Base-by-base conservation (phyloP, 2,888 invertebrate species). In the Scaeva pyrastri region DNA sequence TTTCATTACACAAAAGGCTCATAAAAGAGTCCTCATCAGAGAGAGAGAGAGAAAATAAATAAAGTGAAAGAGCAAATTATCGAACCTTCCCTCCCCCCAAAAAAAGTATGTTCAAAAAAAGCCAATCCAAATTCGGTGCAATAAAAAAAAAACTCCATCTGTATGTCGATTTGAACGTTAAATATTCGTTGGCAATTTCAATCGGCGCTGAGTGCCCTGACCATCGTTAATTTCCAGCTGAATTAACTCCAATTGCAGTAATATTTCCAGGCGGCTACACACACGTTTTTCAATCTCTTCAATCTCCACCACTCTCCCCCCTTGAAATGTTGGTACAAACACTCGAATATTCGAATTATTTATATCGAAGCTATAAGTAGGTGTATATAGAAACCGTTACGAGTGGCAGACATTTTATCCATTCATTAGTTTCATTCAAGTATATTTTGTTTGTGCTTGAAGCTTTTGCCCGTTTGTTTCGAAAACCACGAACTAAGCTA, bases 351-450 rank as follows among this genome's bases (percentile, higher is more conserved):
- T 66, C 48, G 48, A 48, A 66, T 66, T 48, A 66, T 48, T 66
- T 66, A 66, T 48, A 66, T 48, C 48, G 48, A 66, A 16, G 2
- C 2, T 12, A 26, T 39, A 8, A 5, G n/a, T 31, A 31, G n/a
- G 12, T 43, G 7, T 31, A n/a, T 12, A 60, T 21, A 60, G 39
- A 60, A 60, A 60, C 60, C 60, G 60, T 60, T 60, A 41, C 39
- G 21, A 39, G 39, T 41, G 39, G 60, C 48, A 66, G 73, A 48
- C 39, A 73, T 73, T 78, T 48, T 66, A 56, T 79, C 55, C 84
- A 84, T 84, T 84, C 79, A 84, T 75, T 84, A 74, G 56, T 79
- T 84, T 84, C 74, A 79, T 84, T 78, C 82, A 77, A 71, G 56
- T 48, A 48, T 31, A 48, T 31, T 48, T 31, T 45, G 45, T 31